Evolutionary conservation across 2,797 vertebrate species (phyloP).

Genomic region (Hippopotamyrus pictus): DNA sequence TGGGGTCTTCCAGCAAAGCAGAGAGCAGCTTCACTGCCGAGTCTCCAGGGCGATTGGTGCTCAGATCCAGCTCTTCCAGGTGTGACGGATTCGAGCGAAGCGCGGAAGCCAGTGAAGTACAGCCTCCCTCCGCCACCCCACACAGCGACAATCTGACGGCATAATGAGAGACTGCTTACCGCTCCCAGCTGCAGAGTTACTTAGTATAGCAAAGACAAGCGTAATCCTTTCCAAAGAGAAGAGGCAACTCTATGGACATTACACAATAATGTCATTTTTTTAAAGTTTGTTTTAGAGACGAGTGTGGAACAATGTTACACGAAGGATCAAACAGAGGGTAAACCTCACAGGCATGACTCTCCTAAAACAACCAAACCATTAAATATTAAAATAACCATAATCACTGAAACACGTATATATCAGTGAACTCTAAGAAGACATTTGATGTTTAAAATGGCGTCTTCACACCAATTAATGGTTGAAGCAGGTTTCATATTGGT

Average conservation of each 20-base stretch:
- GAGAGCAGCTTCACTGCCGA: slow-evolving; percentile 12
- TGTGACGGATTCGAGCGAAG: not conserved
- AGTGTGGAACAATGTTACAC: not conserved
- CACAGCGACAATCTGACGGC: not conserved
- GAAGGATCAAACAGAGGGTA: not conserved
- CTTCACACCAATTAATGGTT: not conserved
- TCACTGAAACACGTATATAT: not conserved
- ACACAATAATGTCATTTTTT: not conserved
- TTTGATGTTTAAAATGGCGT: not conserved
- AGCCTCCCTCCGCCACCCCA: not conserved
- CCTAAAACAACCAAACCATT: not conserved
- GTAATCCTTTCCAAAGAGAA: not conserved
- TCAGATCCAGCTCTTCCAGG: slow-evolving; percentile 6
- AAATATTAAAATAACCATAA: not conserved
- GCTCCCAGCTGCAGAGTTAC: not conserved
- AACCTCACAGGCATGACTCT: not conserved
- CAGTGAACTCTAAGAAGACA: not conserved
- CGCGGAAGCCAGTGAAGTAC: slow-evolving; percentile 7
- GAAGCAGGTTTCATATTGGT: not conserved
- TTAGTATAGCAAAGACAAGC: not conserved
- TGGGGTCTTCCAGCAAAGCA: not conserved
- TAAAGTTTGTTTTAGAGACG: not conserved
- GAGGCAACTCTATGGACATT: not conserved
- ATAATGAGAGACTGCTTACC: not conserved
- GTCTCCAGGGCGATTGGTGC: slow-evolving; percentile 5